These are phyloP conservation scores for Falco peregrinus DNA, from an alignment of 2,797 vertebrate genomes.

Conservation along the genomic window DNA sequence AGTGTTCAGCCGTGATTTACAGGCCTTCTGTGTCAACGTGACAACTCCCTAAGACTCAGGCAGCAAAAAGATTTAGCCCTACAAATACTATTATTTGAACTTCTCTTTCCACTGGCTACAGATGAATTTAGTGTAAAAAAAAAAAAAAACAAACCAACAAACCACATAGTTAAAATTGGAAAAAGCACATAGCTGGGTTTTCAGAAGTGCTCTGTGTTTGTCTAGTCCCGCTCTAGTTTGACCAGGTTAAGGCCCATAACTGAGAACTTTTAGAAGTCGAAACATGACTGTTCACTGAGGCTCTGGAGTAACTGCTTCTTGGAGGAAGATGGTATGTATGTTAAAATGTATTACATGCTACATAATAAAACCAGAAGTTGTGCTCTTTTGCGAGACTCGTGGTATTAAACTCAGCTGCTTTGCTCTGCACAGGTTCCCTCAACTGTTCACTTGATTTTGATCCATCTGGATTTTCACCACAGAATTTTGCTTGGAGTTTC, in stretches of 20 bases:
- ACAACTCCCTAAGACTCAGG: neutral
- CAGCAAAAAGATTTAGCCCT: neutral
- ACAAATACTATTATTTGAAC: neutral
- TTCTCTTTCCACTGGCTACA: neutral
- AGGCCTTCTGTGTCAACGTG: neutral
- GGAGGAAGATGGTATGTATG: accelerated
- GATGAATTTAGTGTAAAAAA: neutral
- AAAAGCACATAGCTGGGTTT: neutral
- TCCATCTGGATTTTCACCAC: constrained; percentile 52
- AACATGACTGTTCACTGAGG: neutral
- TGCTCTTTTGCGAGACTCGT: neutral
- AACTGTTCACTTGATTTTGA: constrained; percentile 17
- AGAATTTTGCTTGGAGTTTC: constrained; percentile 44
- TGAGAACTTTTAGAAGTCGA: neutral
- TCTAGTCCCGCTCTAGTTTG: neutral
- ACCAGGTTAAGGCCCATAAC: neutral
- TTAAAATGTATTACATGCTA: neutral
- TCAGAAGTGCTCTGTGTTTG: neutral
- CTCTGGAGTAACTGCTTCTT: neutral
- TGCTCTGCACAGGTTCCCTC: constrained; percentile 28
- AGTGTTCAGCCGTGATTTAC: neutral
- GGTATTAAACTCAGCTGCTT: constrained; percentile 19
- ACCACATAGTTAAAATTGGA: neutral
- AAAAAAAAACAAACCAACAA: neutral
- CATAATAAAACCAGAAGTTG: neutral